Evolutionary conservation across 2,888 invertebrate species (phyloP).

Genomic region (Stenurella melanura): DNA sequence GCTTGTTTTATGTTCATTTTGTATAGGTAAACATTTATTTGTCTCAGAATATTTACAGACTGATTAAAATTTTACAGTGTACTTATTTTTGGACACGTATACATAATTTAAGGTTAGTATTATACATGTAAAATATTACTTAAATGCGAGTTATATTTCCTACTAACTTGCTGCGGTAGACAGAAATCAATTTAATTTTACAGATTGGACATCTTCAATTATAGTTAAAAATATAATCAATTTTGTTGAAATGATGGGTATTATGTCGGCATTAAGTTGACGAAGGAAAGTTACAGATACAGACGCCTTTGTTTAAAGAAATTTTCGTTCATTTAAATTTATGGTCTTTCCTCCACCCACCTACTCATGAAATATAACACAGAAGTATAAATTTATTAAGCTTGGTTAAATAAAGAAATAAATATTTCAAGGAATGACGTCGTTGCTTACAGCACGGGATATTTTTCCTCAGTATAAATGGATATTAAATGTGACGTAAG

Average conservation of each 20-base stretch:
- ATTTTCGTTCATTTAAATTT: conserved; percentile 1
- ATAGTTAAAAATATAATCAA: neutral
- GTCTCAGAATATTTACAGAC: no score
- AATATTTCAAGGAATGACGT: neutral
- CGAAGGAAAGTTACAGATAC: neutral
- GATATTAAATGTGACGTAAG: no score
- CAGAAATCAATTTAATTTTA: neutral
- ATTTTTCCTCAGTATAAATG: no score
- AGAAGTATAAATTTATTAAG: conserved; percentile 1
- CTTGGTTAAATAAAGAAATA: conserved; percentile 1
- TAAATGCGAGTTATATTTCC: no score
- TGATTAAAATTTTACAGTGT: no score
- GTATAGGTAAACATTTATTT: no score
- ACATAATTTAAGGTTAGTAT: no score
- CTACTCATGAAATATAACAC: neutral
- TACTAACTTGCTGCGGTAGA: neutral
- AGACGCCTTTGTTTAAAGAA: neutral
- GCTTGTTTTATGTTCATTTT: no score
- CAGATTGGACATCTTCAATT: neutral
- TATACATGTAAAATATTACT: no score
- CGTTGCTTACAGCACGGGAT: neutral
- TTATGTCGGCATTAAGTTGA: conserved; percentile 7
- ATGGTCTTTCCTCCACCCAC: neutral
- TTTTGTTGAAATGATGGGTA: neutral
- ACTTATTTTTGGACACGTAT: no score